Evolutionary conservation across 2,888 invertebrate genomes (phyloP).

Genomic region (Pyrocoelia pectoralis): DNA sequence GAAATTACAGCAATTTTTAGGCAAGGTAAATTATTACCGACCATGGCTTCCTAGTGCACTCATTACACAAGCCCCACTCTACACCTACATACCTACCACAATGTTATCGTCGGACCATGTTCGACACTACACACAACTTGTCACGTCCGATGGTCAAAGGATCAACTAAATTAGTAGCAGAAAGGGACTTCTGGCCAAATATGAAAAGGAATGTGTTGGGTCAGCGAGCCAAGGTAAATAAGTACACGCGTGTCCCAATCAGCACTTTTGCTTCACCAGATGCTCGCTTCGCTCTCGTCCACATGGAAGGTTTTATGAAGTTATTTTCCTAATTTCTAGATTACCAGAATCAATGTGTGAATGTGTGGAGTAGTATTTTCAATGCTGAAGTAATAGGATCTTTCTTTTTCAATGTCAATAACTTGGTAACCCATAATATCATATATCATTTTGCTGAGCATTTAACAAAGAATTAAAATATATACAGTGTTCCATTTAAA

Average conservation of each 20-base stretch:
- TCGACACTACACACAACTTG: background rate
- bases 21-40: conserved; percentile 52
- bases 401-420: too few species aligned
- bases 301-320: too few species aligned
- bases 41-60: conserved; percentile 52
- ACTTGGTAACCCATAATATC: too few species aligned
- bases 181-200: background rate
- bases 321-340: too few species aligned
- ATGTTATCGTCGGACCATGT: background rate
- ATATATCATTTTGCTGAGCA: too few species aligned
- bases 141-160: background rate
- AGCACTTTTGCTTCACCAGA: background rate
- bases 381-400: too few species aligned
- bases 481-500: too few species aligned
- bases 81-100: background rate
- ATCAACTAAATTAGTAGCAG: background rate
- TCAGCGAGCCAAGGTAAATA: background rate
- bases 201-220: background rate
- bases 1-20: conserved; percentile 44
- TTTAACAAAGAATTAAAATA: too few species aligned
- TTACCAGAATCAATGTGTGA: too few species aligned
- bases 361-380: too few species aligned
- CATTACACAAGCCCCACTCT: conserved; percentile 46
- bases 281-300: background rate
- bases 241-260: background rate